Percentiles rank a stretch among this genome's conserved stretches.
phyloP scores from a whole-genome alignment of 2,888 invertebrate species.

The Julus scandinavius region DNA sequence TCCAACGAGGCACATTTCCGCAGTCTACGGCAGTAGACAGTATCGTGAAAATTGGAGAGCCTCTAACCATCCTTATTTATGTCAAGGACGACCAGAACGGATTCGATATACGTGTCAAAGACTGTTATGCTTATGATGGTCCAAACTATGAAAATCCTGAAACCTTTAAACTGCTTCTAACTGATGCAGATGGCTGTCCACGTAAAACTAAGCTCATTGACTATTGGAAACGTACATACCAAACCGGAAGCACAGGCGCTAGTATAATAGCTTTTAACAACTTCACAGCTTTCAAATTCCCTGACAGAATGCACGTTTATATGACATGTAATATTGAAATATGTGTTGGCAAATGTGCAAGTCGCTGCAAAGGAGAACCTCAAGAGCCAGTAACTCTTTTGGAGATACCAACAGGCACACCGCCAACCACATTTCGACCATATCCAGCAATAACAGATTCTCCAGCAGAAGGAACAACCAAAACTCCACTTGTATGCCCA shows the following conservation, averaged over 20 bases:
- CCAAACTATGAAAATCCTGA: constrained; percentile 71
- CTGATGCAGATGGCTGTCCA: constrained; percentile 76
- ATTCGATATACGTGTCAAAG: constrained; percentile 75
- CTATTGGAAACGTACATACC: constrained; percentile 72
- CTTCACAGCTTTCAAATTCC: constrained; percentile 79
- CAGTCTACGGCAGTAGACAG: constrained; percentile 73
- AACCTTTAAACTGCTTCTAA: constrained; percentile 74
- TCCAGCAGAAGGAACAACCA: constrained; percentile 45
- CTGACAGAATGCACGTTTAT: constrained; percentile 78
- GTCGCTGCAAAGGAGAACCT: constrained; percentile 62
- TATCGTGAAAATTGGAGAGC: constrained; percentile 77
- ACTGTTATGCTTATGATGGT: constrained; percentile 79
- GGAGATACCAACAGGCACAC: constrained; percentile 57
- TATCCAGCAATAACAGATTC: constrained; percentile 46
- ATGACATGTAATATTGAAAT: constrained; percentile 82
- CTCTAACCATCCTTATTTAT: constrained; percentile 76
- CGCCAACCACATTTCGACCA: constrained; percentile 55
- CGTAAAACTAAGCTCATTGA: constrained; percentile 76
- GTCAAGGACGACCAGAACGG: constrained; percentile 74
- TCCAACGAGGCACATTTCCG: constrained; percentile 77
- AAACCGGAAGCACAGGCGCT: constrained; percentile 64
- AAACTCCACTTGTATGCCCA: constrained; percentile 9
- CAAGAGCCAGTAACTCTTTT: constrained; percentile 58
- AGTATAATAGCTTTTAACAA: constrained; percentile 73
- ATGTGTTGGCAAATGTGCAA: constrained; percentile 62